phyloP scores from a whole-genome alignment of 2,113 vertebrate genomes.

The Psilopogon haemacephalus region DNA sequence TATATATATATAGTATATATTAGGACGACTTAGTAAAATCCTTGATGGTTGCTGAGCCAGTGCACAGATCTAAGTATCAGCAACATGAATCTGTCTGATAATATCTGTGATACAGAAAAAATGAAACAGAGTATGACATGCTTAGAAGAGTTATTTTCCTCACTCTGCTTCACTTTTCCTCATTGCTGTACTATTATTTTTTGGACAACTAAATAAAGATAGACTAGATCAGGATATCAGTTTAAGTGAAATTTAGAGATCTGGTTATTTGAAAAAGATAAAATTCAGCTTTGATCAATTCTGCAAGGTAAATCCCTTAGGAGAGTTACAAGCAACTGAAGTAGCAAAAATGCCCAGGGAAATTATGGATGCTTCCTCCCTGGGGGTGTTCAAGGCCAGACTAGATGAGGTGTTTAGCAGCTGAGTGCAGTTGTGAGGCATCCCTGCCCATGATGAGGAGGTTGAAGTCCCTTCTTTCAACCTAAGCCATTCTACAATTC shows the following conservation, averaged over 20 bases:
- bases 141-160: background rate
- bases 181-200: background rate
- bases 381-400: no score
- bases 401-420: no score
- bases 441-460: no score
- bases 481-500: no score
- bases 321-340: background rate
- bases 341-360: background rate
- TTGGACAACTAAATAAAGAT: background rate
- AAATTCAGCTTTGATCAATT: background rate
- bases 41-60: background rate
- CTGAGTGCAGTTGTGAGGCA: no score
- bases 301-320: background rate
- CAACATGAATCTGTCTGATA: background rate
- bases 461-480: no score
- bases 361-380: no score
- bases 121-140: background rate
- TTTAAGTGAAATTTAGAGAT: background rate
- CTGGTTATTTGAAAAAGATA: background rate
- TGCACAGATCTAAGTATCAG: no score
- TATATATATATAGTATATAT: no score
- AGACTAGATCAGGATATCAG: background rate
- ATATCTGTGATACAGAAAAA: background rate
- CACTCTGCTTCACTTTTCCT: background rate
- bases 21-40: background rate